Base-by-base conservation (phyloP, 2,888 invertebrate species). In the Polyommatus icarus region DNA sequence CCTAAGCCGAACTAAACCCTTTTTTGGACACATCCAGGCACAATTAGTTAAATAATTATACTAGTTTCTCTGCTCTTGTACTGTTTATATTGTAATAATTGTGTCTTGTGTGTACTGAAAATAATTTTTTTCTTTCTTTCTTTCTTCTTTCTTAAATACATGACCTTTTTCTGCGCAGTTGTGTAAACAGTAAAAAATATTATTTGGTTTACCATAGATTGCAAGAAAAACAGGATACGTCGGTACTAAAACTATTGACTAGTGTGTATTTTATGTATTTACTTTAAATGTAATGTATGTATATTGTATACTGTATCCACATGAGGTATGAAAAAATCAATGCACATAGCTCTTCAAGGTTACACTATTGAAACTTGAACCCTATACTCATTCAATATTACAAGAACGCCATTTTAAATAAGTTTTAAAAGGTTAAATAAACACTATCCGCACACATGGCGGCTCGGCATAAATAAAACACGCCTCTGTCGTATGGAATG, bases 371-470 rank as follows among this genome's bases (percentile, higher is more conserved):
- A 15, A 67, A 24, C 67, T 61, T 61, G 29, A 29, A 67, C 67
- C 67, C 12, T 67, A 67, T 3, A 67, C 67, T 15, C 18, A 29
- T 29, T 46, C 46, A 73, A 73, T 73, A 73, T 73, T 46, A 73
- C 72, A n/a, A 18, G n/a, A 40, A 40, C 40, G 40, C 10, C 4
- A 72, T 20, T 40, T 40, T 20, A 36, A 72, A 36, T 73, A 73
- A 20, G 46, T 20, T 73, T 67, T 73, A 40, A 73, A 46, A 73
- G 73, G 73, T 73, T 46, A 73, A 46, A 46, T 46, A 73, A 73
- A 46, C 24, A 73, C n/a, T 40, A 7, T 20, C 1, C 12, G 15
- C 20, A 46, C 20, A 20, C 12, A 40, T 5, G 8, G 15, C 73
- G 73, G 20, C 29, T 67, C 20, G 73, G 12, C 12, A 46, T 12